phyloP scores from a whole-genome alignment of 2,888 invertebrate genomes.

The Prosopocoilus inquinatus region DNA sequence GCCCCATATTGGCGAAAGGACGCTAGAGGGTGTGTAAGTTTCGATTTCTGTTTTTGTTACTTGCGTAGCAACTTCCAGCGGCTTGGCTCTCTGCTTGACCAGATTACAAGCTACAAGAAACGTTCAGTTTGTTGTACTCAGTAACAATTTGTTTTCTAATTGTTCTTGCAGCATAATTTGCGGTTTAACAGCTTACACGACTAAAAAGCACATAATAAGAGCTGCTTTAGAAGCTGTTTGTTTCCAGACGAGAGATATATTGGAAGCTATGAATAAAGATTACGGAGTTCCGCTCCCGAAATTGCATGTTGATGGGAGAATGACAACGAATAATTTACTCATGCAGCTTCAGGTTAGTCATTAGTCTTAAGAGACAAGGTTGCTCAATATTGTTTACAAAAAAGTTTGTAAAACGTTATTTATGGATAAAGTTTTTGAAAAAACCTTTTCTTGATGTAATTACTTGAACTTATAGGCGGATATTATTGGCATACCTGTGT shows the following conservation, averaged over 20 bases:
- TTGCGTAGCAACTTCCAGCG: neutral
- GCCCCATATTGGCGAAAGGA: conserved; percentile 98
- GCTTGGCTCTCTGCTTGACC: neutral
- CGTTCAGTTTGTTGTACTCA: neutral
- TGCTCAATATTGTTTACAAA: neutral
- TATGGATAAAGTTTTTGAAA: neutral
- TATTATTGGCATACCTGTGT: conserved; percentile 85
- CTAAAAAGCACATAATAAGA: conserved; percentile 88
- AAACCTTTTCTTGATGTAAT: neutral
- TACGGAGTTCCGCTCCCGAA: conserved; percentile 80
- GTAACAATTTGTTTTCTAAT: too few relatives aligned
- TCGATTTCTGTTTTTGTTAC: conserved; percentile 21
- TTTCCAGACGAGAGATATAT: conserved; percentile 91
- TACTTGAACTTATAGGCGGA: conserved; percentile 62
- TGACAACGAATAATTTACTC: conserved; percentile 85
- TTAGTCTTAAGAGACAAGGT: neutral
- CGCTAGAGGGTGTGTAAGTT: conserved; percentile 76
- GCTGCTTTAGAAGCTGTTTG: conserved; percentile 95
- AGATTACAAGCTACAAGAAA: too few relatives aligned
- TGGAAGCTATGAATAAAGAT: conserved; percentile 93
- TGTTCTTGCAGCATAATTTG: conserved; percentile 58
- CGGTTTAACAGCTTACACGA: conserved; percentile 90
- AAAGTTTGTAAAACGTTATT: neutral
- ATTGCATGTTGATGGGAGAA: conserved; percentile 90
- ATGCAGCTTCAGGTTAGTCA: conserved; percentile 80